Conservation (phyloP, 1,140 invertebrate species). For the Drosophila neocordata region DNA sequence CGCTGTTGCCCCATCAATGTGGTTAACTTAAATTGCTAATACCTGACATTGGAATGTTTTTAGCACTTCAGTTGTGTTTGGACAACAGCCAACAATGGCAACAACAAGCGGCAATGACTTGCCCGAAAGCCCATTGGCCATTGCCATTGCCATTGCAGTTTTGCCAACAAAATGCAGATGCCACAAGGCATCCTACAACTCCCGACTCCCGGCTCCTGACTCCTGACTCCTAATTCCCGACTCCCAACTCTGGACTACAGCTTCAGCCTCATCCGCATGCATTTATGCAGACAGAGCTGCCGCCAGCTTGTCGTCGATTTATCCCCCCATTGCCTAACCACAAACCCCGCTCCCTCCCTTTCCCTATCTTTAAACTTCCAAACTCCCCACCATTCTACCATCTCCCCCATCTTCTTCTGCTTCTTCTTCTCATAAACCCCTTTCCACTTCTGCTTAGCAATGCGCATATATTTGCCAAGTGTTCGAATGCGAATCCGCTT, state of each 20-base stretch:
- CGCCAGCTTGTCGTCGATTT: conserved; percentile 73
- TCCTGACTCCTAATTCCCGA: neutral
- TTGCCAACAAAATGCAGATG: conserved; percentile 79
- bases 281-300: conserved; percentile 66
- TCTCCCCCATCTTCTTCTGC: neutral
- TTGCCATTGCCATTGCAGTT: conserved; percentile 59
- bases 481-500: conserved; percentile 58
- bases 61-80: conserved; percentile 79
- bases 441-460: conserved; percentile 49
- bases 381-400: conserved; percentile 8
- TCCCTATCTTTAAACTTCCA: too few relatives aligned
- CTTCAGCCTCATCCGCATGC: conserved; percentile 59
- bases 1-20: neutral
- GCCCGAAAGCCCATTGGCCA: conserved; percentile 70
- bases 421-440: neutral
- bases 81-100: conserved; percentile 74
- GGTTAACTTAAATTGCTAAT: conserved; percentile 76
- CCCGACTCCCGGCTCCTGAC: neutral
- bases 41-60: conserved; percentile 80
- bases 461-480: conserved; percentile 79
- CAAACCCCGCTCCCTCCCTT: too few relatives aligned
- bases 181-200: conserved; percentile 62
- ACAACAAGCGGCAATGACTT: conserved; percentile 71
- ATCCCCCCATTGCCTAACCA: conserved; percentile 6
- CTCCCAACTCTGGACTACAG: neutral